Conservation (phyloP, 2,113 vertebrate species). For the Cyrtonyx montezumae region DNA sequence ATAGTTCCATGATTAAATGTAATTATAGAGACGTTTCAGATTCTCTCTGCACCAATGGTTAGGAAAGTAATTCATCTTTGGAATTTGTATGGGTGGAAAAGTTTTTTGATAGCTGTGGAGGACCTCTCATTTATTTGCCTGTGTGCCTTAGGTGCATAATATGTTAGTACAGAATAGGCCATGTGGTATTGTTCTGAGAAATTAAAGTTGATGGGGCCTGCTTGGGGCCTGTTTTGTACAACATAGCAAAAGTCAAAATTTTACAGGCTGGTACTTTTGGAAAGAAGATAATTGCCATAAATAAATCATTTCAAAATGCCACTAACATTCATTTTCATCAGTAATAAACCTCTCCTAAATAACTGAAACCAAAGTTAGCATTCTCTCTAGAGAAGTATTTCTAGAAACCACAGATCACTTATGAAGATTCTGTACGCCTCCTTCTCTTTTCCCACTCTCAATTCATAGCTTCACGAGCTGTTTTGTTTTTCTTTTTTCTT, state of each 20-base stretch:
- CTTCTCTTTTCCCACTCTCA: neutral
- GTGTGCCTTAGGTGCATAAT: neutral
- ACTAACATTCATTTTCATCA: neutral
- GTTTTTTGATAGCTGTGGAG: neutral
- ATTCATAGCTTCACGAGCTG: neutral
- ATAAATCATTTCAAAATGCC: neutral
- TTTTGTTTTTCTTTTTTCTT: neutral
- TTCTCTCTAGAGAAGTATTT: neutral
- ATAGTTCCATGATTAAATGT: neutral
- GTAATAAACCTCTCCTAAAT: neutral
- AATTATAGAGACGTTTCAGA: neutral
- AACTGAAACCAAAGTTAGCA: neutral
- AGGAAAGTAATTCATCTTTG: neutral
- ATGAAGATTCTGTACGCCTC: neutral
- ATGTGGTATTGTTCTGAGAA: neutral
- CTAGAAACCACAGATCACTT: neutral
- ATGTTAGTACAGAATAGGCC: neutral
- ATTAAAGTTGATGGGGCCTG: neutral
- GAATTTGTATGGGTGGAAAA: neutral
- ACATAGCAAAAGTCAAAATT: neutral
- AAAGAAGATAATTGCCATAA: neutral
- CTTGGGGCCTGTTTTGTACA: neutral
- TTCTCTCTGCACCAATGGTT: neutral
- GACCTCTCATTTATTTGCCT: constrained; percentile 9
- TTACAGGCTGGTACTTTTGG: neutral